These are phyloP conservation scores for Alosa sapidissima DNA, from an alignment of 2,797 vertebrate species.

Conservation along the genomic window DNA sequence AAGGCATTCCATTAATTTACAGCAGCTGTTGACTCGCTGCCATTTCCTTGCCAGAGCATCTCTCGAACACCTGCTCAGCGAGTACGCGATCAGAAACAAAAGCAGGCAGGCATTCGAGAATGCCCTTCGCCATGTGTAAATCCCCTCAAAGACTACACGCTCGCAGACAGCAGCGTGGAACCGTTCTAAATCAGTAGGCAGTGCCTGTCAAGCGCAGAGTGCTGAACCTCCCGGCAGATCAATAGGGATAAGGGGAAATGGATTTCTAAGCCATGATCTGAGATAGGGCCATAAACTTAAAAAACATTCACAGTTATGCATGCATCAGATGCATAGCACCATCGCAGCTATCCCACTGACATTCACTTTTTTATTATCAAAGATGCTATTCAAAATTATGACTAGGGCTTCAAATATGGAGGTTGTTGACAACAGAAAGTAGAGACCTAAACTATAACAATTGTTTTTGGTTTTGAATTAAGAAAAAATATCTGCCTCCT, in stretches of 20 bases:
- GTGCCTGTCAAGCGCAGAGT: constrained; percentile 54
- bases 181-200: constrained; percentile 63
- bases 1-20: constrained; percentile 23
- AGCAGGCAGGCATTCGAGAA: constrained; percentile 34
- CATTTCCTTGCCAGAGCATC: not conserved
- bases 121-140: constrained; percentile 53
- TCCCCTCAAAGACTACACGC: constrained; percentile 52
- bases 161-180: constrained; percentile 58
- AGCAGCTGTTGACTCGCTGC: constrained; percentile 8
- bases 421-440: not conserved
- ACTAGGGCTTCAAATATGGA: not conserved
- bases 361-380: not conserved
- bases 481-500: not conserved
- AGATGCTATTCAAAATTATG: not conserved
- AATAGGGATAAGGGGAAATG: constrained; percentile 62
- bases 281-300: constrained; percentile 41
- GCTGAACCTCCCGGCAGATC: constrained; percentile 62
- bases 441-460: not conserved
- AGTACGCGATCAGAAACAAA: constrained; percentile 34
- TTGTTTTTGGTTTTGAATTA: not conserved
- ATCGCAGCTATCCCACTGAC: not conserved
- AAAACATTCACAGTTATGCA: constrained; percentile 16
- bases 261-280: constrained; percentile 52
- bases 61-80: constrained; percentile 8
- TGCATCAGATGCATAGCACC: not conserved